Evolutionary conservation across 2,113 vertebrate species (phyloP).

Genomic region (Bubalus kerabau): DNA sequence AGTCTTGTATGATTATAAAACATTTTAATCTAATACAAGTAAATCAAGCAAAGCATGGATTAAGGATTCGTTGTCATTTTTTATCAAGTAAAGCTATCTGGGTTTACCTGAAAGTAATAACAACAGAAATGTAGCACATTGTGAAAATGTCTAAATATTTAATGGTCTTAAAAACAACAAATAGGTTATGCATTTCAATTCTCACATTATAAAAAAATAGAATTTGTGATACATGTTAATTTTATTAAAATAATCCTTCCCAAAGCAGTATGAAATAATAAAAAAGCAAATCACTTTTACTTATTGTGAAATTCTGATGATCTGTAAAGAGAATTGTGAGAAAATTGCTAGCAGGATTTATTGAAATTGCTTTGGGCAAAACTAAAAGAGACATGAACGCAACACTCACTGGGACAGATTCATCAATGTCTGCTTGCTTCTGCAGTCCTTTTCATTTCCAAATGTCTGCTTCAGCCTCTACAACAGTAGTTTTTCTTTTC

Average conservation of each 20-base stretch:
- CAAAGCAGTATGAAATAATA: background rate
- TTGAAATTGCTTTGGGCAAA: slow-evolving; percentile 6
- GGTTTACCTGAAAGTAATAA: slow-evolving; percentile 15
- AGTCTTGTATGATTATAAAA: background rate
- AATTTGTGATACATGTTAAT: background rate
- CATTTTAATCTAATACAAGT: background rate
- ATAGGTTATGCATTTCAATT: background rate
- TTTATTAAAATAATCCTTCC: background rate
- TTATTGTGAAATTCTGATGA: background rate
- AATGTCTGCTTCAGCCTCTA: background rate
- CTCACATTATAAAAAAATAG: background rate
- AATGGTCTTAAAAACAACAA: background rate
- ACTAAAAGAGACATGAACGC: background rate
- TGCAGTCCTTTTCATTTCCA: background rate
- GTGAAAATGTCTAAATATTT: background rate
- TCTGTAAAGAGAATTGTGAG: background rate
- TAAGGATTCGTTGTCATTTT: background rate
- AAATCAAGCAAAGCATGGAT: background rate
- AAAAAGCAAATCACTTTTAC: background rate
- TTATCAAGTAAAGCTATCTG: background rate
- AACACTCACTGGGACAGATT: background rate
- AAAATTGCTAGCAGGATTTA: background rate
- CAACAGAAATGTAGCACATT: background rate
- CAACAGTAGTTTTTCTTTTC: background rate
- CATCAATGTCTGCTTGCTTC: background rate